Evolutionary conservation across 2,888 invertebrate species (phyloP).

Genomic region (Arrhopalites spinosus): DNA sequence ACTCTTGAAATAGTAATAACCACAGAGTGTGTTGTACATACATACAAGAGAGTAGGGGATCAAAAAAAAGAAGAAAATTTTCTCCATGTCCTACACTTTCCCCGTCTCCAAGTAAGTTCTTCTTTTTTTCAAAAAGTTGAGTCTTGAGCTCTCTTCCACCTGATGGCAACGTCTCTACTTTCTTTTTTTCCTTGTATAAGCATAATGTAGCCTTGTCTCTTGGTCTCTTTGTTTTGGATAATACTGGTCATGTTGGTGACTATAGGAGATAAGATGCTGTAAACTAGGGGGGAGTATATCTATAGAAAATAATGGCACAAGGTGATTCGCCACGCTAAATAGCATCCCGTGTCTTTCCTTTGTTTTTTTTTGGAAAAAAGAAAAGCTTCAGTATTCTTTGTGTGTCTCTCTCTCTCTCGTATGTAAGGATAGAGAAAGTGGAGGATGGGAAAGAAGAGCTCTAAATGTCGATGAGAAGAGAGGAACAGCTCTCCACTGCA

Average conservation of each 20-base stretch:
- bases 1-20: slow-evolving; percentile 1
- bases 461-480: slow-evolving; percentile 36
- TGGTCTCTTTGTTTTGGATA: neutral
- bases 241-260: neutral
- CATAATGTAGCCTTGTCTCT: no score
- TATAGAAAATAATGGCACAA: neutral
- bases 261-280: neutral
- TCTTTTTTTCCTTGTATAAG: no score
- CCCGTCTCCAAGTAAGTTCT: neutral
- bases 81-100: neutral
- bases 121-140: neutral
- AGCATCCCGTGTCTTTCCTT: neutral
- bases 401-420: neutral
- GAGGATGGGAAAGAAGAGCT: slow-evolving; percentile 3
- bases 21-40: neutral
- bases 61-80: neutral
- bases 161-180: no score
- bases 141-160: neutral
- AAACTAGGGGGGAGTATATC: neutral
- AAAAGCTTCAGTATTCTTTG: neutral
- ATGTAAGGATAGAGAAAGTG: neutral
- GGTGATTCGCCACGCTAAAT: slow-evolving; percentile 10
- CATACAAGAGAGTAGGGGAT: no score
- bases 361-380: neutral
- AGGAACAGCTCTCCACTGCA: slow-evolving; percentile 44